These are phyloP conservation scores for Disparrhopalites patrizii DNA, from an alignment of 2,888 invertebrate genomes.

Conservation along the genomic window DNA sequence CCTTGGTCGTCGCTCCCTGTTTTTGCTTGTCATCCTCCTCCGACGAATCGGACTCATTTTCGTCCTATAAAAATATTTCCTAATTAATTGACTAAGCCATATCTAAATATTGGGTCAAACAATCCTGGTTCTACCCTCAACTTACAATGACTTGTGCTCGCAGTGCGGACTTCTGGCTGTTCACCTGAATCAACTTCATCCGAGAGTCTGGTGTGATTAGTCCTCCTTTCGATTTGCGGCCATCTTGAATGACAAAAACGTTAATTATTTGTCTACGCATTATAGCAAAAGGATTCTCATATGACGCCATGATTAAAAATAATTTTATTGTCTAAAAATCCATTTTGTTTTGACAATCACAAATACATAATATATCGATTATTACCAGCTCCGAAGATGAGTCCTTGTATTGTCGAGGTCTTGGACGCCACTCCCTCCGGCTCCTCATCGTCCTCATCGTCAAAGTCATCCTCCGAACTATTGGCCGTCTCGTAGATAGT, in stretches of 20 bases:
- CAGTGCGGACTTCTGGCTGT: background rate
- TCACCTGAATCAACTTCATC: background rate
- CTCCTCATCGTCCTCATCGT: conserved; percentile 5
- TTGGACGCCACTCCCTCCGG: background rate
- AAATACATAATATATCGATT: background rate
- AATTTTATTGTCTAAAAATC: background rate
- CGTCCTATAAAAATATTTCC: too few relatives aligned
- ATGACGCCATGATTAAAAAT: too few relatives aligned
- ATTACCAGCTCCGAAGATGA: conserved; percentile 1
- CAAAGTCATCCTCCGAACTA: conserved; percentile 15
- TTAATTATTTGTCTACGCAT: too few relatives aligned
- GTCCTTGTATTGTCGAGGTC: conserved; percentile 3
- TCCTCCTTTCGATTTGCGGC: background rate
- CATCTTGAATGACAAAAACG: background rate
- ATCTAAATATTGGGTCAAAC: too few relatives aligned
- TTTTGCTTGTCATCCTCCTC: too few relatives aligned
- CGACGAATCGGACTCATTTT: too few relatives aligned
- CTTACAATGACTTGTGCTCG: background rate
- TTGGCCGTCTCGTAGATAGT: conserved; percentile 15
- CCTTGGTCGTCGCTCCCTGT: too few relatives aligned
- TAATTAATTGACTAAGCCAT: too few relatives aligned
- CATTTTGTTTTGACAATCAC: background rate
- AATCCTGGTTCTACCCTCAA: too few relatives aligned
- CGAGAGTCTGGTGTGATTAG: conserved; percentile 5
- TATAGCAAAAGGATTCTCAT: too few relatives aligned